Conservation (phyloP, 1,140 invertebrate species). For the Drosophila tropicalis region DNA sequence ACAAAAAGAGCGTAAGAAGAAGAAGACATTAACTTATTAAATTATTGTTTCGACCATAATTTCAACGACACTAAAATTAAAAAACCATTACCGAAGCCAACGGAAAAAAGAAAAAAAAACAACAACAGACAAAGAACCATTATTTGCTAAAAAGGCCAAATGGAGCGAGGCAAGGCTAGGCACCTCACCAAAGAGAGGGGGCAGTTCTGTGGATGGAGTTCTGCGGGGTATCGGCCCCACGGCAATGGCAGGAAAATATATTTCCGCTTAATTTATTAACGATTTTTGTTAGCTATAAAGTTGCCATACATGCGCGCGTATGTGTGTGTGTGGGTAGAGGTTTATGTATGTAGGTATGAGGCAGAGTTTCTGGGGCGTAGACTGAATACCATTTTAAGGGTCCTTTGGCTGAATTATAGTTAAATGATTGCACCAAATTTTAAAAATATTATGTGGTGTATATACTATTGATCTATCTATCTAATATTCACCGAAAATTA, state of each 20-base stretch:
- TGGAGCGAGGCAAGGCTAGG: slow-evolving; percentile 38
- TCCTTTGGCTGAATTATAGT: too few relatives aligned
- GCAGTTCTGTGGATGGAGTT: not conserved
- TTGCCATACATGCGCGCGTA: slow-evolving; percentile 51
- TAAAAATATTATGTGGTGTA: too few relatives aligned
- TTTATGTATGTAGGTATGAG: slow-evolving; percentile 23
- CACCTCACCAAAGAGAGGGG: not conserved
- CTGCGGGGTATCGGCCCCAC: slow-evolving; percentile 13
- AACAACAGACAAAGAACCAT: slow-evolving; percentile 29
- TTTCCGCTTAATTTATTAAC: slow-evolving; percentile 83
- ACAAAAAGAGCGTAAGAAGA: slow-evolving; percentile 26
- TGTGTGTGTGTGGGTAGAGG: not conserved
- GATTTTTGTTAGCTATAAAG: slow-evolving; percentile 79
- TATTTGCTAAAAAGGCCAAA: slow-evolving; percentile 62
- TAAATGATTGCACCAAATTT: too few relatives aligned
- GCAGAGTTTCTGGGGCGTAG: not conserved
- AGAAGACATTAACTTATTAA: slow-evolving; percentile 80
- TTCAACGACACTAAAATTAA: slow-evolving; percentile 81
- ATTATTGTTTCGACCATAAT: slow-evolving; percentile 80
- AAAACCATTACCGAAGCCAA: slow-evolving; percentile 72
- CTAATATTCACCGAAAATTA: too few relatives aligned
- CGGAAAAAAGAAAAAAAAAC: not conserved
- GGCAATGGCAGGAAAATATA: slow-evolving; percentile 64
- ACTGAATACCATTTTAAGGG: not conserved
- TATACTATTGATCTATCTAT: too few relatives aligned